Evolutionary conservation across 2,113 vertebrate species (phyloP), one percentile per base, ranked within the genome.

Genomic region (Brevimyrus niger): DNA sequence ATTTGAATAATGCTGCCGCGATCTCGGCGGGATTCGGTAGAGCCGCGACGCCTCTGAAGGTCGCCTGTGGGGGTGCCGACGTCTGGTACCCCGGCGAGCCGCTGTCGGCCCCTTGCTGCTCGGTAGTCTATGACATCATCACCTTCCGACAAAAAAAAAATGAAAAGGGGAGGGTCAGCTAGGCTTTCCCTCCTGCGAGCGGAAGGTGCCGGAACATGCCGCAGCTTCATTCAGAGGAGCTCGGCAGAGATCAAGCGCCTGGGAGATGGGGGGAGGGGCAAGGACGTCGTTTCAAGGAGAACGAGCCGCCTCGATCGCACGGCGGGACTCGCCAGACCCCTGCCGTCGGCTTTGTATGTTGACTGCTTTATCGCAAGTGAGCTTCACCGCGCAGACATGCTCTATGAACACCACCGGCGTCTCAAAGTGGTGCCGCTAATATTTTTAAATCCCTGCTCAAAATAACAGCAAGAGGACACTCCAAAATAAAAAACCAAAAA

Each of bases 91-190:
- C 50, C 82, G 23, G 55, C n/a, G 9, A 84, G 80, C n/a, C 6
- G 17, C 27, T 8, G 31, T 53, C 48, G 0, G 38, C 47, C 48
- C 48, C 48, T 48, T 42, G 46, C 65, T 31, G 31, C 46, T n/a
- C n/a, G 21, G 38, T 31, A 11, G 53, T 38, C 76, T 61, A 82
- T 85, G 88, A 89, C 15, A 21, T 89, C 88, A 89, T 15, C 80
- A 38, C 15, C n/a, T 21, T 15, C 61, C 10, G 31, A 21, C 9
- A 35, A 46, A 17, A 47, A 19, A 47, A 42, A 51, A 51, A 17
- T 44, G 27, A 44, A 21, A 5, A 15, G 48, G 46, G 76, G 65
- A 73, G 65, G 88, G 69, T 82, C 88, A 89, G 48, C 69, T n/a
- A 17, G 11, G 9, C 23, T 65, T 86, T 23, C 44, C 38, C 84